Percentiles rank a stretch among this genome's conserved stretches.
Evolutionary conservation across 2,797 vertebrate genomes (phyloP).

Genomic region (Clarias fuscus): DNA sequence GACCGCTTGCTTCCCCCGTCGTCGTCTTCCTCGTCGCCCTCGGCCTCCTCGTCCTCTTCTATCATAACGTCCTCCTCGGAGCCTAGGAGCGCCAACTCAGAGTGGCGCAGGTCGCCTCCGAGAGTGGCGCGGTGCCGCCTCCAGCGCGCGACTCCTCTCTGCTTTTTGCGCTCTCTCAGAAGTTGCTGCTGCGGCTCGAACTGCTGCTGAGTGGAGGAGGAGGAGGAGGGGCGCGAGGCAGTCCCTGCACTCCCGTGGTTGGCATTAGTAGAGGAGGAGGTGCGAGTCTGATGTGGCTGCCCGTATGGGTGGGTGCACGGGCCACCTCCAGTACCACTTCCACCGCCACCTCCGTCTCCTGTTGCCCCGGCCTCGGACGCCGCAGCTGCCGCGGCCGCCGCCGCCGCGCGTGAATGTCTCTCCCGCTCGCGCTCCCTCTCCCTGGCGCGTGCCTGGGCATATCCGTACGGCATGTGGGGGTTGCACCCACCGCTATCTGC

Average conservation of each 20-base stretch:
- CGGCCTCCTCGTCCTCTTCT: conserved; percentile 82
- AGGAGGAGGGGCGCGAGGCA: conserved; percentile 77
- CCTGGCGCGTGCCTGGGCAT: conserved; percentile 83
- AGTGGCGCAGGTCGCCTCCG: conserved; percentile 88
- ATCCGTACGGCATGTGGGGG: conserved; percentile 94
- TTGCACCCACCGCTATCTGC: conserved; percentile 93
- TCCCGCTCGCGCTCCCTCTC: conserved; percentile 90
- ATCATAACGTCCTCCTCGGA: conserved; percentile 95
- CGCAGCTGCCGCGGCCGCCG: conserved; percentile 72
- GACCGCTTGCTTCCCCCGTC: conserved; percentile 70
- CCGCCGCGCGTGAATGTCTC: conserved; percentile 78
- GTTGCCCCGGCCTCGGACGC: conserved; percentile 74
- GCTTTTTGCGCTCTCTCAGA: conserved; percentile 75
- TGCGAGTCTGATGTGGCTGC: conserved; percentile 79
- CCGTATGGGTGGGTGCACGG: conserved; percentile 54
- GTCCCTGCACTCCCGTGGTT: conserved; percentile 73
- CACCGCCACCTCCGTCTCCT: conserved; percentile 73
- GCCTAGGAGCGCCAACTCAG: conserved; percentile 90
- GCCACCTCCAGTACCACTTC: conserved; percentile 62
- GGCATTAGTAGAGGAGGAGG: conserved; percentile 76
- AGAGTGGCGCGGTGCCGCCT: conserved; percentile 82
- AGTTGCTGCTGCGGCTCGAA: conserved; percentile 72
- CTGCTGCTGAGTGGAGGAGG: conserved; percentile 66
- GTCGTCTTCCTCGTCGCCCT: conserved; percentile 67
- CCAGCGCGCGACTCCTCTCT: conserved; percentile 77